These are phyloP conservation scores for Pavo muticus DNA, from an alignment of 2,113 vertebrate genomes.

Conservation along the genomic window DNA sequence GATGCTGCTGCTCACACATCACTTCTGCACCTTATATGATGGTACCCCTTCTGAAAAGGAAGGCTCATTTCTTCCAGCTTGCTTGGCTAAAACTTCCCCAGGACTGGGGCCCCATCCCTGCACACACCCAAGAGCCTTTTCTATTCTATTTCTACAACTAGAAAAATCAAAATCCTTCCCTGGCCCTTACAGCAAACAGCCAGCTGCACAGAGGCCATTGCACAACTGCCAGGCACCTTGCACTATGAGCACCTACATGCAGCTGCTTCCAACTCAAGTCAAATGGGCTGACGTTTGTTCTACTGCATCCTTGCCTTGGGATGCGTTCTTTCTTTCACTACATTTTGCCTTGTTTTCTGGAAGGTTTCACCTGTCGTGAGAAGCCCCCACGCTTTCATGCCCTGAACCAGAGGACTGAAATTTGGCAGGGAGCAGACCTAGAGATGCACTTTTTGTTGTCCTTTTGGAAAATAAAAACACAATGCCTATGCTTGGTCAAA, in stretches of 20 bases:
- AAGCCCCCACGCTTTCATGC: neutral
- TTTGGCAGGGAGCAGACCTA: neutral
- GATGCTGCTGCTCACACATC: neutral
- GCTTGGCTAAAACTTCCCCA: neutral
- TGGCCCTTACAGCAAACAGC: neutral
- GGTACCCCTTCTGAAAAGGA: neutral
- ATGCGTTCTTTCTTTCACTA: neutral
- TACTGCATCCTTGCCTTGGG: accelerated
- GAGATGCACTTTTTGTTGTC: neutral
- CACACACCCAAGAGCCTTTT: too few species aligned
- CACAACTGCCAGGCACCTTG: neutral
- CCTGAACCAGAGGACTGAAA: neutral
- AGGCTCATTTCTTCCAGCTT: neutral
- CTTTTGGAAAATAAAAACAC: neutral
- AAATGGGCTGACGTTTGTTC: neutral
- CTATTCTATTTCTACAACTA: neutral
- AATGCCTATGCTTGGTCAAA: neutral
- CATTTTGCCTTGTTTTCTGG: neutral
- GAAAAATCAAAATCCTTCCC: neutral
- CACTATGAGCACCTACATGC: accelerated
- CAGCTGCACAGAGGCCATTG: accelerated
- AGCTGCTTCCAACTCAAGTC: neutral
- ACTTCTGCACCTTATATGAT: neutral
- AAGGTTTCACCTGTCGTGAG: neutral
- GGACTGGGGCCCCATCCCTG: neutral